Conservation (phyloP, 2,888 invertebrate species). For the Biston stratarius region DNA sequence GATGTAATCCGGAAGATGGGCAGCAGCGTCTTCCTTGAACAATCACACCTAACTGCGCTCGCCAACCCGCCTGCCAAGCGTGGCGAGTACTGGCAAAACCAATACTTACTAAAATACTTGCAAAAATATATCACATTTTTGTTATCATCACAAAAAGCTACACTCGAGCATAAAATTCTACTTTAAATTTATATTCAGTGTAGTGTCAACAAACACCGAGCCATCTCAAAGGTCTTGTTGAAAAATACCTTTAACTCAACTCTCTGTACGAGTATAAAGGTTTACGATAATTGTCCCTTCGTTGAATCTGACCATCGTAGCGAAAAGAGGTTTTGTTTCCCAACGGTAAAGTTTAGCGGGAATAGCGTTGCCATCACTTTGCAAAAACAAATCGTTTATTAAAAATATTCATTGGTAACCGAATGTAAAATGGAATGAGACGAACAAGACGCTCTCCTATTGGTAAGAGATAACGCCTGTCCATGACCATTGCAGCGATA, state of each 20-base stretch:
- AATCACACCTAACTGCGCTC: too few species aligned
- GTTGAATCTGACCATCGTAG: constrained; percentile 15
- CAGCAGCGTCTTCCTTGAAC: too few species aligned
- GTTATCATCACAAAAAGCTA: neutral
- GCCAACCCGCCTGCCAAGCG: too few species aligned
- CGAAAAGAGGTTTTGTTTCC: neutral
- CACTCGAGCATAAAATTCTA: neutral
- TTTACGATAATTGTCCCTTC: constrained; percentile 23
- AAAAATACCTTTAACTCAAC: constrained; percentile 2
- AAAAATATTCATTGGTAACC: neutral
- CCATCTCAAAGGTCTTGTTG: neutral
- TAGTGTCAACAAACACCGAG: neutral
- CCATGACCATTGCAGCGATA: too few species aligned
- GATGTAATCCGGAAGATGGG: too few species aligned
- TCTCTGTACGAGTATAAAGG: constrained; percentile 36
- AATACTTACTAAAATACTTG: too few species aligned
- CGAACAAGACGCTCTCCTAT: too few species aligned
- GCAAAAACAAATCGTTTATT: neutral
- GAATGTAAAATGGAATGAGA: too few species aligned
- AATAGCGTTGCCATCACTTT: neutral
- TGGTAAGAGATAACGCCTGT: too few species aligned
- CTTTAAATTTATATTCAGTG: too few species aligned
- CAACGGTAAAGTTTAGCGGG: neutral
- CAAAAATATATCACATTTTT: neutral
- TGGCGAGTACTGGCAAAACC: too few species aligned